Evolutionary conservation across 2,888 invertebrate species (phyloP).

Genomic region (Hecatera dysodea): DNA sequence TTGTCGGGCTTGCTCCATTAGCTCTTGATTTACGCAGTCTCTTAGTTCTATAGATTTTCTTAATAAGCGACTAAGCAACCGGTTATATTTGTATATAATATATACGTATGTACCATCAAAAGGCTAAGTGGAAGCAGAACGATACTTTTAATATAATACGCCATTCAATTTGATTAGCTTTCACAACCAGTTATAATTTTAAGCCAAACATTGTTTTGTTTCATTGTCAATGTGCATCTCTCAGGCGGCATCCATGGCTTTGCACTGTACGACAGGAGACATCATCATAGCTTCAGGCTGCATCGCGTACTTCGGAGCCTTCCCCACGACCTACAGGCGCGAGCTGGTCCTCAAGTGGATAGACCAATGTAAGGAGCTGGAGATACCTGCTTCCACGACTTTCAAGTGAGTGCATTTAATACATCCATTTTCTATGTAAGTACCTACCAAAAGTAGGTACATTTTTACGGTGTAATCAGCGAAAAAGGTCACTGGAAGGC

Average conservation of each 20-base stretch:
- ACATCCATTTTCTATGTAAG: neutral
- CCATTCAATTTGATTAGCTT: neutral
- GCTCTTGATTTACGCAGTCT: too few relatives aligned
- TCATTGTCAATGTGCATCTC: slow-evolving; percentile 29
- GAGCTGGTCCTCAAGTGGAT: slow-evolving; percentile 94
- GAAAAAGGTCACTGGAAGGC: too few relatives aligned
- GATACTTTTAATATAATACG: neutral
- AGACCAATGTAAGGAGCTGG: slow-evolving; percentile 90
- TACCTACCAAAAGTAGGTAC: neutral
- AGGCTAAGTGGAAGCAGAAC: neutral
- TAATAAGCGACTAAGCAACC: neutral
- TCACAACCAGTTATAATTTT: neutral
- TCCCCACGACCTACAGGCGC: slow-evolving; percentile 93
- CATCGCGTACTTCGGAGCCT: slow-evolving; percentile 98
- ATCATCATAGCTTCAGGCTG: slow-evolving; percentile 96
- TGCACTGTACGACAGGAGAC: slow-evolving; percentile 95
- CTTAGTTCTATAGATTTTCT: too few relatives aligned
- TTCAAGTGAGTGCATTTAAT: slow-evolving; percentile 89
- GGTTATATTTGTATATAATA: neutral
- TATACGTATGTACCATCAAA: neutral
- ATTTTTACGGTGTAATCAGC: neutral
- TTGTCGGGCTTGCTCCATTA: too few relatives aligned
- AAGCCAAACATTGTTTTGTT: neutral
- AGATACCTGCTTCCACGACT: slow-evolving; percentile 93
- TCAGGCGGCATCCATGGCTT: slow-evolving; percentile 92